Conservation (phyloP, 1,140 invertebrate genomes). For the Liolophura sinensis region DNA sequence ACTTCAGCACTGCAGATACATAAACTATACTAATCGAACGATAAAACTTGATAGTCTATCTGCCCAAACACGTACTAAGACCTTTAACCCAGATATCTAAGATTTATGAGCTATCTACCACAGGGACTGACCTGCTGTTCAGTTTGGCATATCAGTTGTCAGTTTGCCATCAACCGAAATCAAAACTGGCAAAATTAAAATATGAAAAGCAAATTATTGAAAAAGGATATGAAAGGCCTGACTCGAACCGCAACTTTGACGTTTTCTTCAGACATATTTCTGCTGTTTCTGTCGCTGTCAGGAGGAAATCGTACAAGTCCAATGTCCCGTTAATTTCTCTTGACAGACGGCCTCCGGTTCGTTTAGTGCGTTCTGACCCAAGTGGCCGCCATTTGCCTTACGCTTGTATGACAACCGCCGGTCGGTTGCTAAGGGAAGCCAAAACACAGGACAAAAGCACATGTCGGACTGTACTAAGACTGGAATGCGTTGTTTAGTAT, state of each 20-base stretch:
- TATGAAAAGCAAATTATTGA: constrained; percentile 1
- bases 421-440: constrained; percentile 36
- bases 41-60: no score
- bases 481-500: constrained; percentile 6
- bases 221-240: constrained; percentile 66
- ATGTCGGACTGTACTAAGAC: constrained; percentile 12
- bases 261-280: constrained; percentile 62
- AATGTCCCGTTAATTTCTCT: constrained; percentile 8
- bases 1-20: no score
- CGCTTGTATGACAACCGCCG: constrained; percentile 24
- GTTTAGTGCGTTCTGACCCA: constrained; percentile 1
- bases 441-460: constrained; percentile 13
- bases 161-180: no score
- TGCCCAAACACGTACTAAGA: no score
- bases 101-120: no score
- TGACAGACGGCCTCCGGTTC: constrained; percentile 4
- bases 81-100: no score
- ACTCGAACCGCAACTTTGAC: constrained; percentile 67
- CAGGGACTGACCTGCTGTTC: no score
- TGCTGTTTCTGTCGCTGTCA: constrained; percentile 2
- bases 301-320: not conserved
- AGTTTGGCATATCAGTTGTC: no score
- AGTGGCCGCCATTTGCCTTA: constrained; percentile 17
- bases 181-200: no score
- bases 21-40: no score